phyloP scores from a whole-genome alignment of 2,888 invertebrate species.

The Linnaemya tessellans region DNA sequence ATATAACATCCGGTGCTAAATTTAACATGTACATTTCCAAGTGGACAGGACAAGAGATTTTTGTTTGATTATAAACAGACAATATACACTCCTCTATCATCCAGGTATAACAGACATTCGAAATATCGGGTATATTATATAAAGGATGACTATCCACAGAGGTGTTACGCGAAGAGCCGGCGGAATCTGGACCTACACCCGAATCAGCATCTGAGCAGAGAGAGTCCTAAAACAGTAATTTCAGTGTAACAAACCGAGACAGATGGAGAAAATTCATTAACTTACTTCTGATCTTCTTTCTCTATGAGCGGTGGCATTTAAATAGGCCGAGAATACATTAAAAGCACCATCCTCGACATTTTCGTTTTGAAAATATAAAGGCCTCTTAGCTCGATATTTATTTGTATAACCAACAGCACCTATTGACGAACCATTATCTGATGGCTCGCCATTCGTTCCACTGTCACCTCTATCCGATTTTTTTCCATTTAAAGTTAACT shows the following conservation, averaged over 20 bases:
- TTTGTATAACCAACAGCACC: constrained; percentile 73
- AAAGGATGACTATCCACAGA: constrained; percentile 91
- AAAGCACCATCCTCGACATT: constrained; percentile 77
- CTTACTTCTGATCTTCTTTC: constrained; percentile 78
- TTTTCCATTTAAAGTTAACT: constrained; percentile 77
- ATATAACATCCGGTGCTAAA: constrained; percentile 97
- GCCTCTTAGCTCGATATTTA: constrained; percentile 75
- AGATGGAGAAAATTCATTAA: too few species aligned
- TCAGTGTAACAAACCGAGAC: background rate
- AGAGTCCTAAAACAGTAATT: constrained; percentile 84
- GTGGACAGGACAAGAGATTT: constrained; percentile 91
- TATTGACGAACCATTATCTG: constrained; percentile 47
- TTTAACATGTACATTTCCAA: constrained; percentile 89
- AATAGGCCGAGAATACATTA: constrained; percentile 80
- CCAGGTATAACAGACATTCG: constrained; percentile 88
- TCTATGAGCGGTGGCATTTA: constrained; percentile 78
- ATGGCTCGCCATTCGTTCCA: constrained; percentile 53
- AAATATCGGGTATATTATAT: constrained; percentile 81
- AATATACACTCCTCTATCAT: constrained; percentile 98
- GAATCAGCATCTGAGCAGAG: constrained; percentile 93
- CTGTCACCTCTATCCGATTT: constrained; percentile 55
- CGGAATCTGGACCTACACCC: constrained; percentile 92
- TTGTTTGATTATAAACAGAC: constrained; percentile 89
- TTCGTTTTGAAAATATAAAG: constrained; percentile 76
- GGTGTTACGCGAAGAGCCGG: constrained; percentile 91